Evolutionary conservation across 2,888 invertebrate species (phyloP).

Genomic region (Rosalia funebris): DNA sequence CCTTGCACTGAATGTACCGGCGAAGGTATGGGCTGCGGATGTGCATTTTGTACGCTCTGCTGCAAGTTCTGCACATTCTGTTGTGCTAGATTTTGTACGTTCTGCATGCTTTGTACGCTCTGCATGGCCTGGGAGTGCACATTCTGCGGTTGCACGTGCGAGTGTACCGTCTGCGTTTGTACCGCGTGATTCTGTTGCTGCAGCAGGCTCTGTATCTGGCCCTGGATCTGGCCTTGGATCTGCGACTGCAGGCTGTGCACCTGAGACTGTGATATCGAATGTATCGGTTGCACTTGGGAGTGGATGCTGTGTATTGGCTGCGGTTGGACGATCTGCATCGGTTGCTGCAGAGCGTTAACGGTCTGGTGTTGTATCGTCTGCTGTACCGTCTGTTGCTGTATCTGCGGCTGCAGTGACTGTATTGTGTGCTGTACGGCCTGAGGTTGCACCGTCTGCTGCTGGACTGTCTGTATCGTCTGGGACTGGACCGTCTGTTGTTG

Average conservation of each 20-base stretch:
- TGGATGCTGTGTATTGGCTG: slow-evolving; percentile 59
- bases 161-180: slow-evolving; percentile 48
- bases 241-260: slow-evolving; percentile 59
- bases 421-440: slow-evolving; percentile 57
- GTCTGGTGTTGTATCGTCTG: slow-evolving; percentile 60
- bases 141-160: slow-evolving; percentile 46
- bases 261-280: slow-evolving; percentile 53
- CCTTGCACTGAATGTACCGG: slow-evolving; percentile 42
- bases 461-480: slow-evolving; percentile 63
- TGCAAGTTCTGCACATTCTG: slow-evolving; percentile 35
- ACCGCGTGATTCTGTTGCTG: slow-evolving; percentile 52
- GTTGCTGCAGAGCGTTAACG: slow-evolving; percentile 56
- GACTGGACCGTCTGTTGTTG: slow-evolving; percentile 57
- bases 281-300: slow-evolving; percentile 55
- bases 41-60: slow-evolving; percentile 34
- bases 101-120: slow-evolving; percentile 36
- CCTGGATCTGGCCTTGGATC: no score
- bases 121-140: slow-evolving; percentile 44
- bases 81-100: slow-evolving; percentile 30
- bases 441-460: slow-evolving; percentile 62
- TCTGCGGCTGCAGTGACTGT: slow-evolving; percentile 59
- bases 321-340: slow-evolving; percentile 61
- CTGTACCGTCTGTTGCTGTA: slow-evolving; percentile 61
- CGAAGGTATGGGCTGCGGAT: slow-evolving; percentile 40
- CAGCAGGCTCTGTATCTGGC: slow-evolving; percentile 52